phyloP scores from a whole-genome alignment of 2,113 vertebrate species.

The Pangasianodon hypophthalmus region DNA sequence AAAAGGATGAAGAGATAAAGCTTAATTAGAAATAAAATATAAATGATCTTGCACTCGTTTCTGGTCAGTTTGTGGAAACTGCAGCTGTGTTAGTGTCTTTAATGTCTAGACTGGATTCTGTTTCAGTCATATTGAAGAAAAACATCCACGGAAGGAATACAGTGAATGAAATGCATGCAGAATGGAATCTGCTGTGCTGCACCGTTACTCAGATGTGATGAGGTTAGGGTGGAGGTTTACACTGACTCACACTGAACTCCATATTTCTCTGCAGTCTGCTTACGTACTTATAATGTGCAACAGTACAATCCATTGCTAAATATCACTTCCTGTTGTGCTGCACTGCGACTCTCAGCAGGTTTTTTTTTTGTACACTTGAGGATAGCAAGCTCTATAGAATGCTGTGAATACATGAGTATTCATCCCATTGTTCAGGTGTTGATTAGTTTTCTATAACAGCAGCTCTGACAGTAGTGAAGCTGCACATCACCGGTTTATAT shows the following conservation, averaged over 20 bases:
- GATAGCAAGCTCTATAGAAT: background rate
- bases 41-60: background rate
- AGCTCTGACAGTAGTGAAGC: background rate
- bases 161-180: background rate
- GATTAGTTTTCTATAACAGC: background rate
- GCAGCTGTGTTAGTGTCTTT: background rate
- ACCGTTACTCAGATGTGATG: background rate
- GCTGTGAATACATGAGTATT: background rate
- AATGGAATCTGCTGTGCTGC: background rate
- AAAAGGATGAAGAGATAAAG: background rate
- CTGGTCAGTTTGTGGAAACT: background rate
- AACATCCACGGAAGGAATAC: background rate
- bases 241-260: background rate
- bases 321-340: constrained; percentile 3
- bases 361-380: background rate
- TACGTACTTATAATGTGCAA: background rate
- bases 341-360: background rate
- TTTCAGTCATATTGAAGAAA: background rate
- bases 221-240: background rate
- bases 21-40: background rate
- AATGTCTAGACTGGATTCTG: background rate
- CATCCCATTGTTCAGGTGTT: background rate
- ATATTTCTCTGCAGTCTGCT: background rate
- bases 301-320: constrained; percentile 4
- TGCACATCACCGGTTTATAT: background rate